Evolutionary conservation across 2,113 vertebrate species (phyloP), one percentile per base, ranked within the genome.

Genomic region (Cygnus atratus): DNA sequence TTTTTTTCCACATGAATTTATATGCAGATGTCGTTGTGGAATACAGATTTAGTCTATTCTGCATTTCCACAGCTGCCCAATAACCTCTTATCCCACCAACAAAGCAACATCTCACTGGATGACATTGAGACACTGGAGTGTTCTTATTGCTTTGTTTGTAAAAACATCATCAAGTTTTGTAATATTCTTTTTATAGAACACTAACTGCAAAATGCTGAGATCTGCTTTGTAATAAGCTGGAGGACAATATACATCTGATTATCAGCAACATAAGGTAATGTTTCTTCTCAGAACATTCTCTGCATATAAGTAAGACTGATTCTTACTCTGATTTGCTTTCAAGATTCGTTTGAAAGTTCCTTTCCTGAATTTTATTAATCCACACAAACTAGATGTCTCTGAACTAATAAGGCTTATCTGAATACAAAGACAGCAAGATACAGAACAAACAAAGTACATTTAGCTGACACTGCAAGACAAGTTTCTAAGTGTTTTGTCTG

Each of bases 321-420:
- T 86, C 26, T 4, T 72, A 67, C 24, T 85, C 61, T 76, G 87
- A 72, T 88, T 75, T 92, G 86, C 90, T 92, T 93, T 92, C 57
- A 71, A 83, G 59, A 90, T 90, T 92, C 16, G 71, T 85, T 79
- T 83, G 73, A 93, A 84, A 95, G 72, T 84, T 87, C 33, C 84
- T 88, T 62, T 86, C 75, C 55, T 78, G 75, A 85, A 93, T 94
- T 89, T 93, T 93, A 96, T 95, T 95, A 93, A 91, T 84, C 57
- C 74, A 81, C 2, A 5, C 54, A 76, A 94, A 95, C 84, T 39
- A 72, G 94, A 92, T 52, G 48, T 81, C 91, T 94, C 77, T 94
- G 70, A 94, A 87, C 76, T 96, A 95, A 92, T 94, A 96, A 93
- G 44, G 74, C 52, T 87, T 90, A 82, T 97, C 87, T 87, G 85